Percentiles rank a stretch among this genome's conserved stretches.
These are phyloP conservation scores for Calosoma granatense DNA, from an alignment of 1,140 invertebrate genomes.

Conservation along the genomic window DNA sequence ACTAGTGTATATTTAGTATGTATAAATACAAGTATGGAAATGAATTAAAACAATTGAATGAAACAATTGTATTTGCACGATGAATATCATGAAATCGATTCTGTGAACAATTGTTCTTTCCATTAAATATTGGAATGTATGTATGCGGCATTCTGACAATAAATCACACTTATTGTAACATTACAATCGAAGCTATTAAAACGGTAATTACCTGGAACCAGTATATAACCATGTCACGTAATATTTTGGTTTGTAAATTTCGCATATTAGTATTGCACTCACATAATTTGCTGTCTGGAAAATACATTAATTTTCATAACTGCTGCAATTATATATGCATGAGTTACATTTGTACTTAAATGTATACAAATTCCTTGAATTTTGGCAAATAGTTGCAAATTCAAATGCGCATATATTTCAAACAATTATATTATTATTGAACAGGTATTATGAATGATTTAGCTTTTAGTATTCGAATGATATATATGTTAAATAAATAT, in stretches of 20 bases:
- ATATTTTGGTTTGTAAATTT: slow-evolving; percentile 1
- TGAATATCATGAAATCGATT: neutral
- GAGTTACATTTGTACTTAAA: too few relatives aligned
- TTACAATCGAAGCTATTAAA: slow-evolving; percentile 9
- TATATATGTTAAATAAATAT: too few relatives aligned
- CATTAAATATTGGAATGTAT: neutral
- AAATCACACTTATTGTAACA: slow-evolving; percentile 8
- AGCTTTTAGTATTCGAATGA: too few relatives aligned
- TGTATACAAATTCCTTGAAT: too few relatives aligned
- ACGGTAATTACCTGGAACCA: slow-evolving; percentile 6
- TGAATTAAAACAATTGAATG: too few relatives aligned
- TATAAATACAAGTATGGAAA: too few relatives aligned
- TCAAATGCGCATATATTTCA: too few relatives aligned
- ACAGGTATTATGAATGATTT: too few relatives aligned
- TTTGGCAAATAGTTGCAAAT: too few relatives aligned
- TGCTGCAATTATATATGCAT: neutral
- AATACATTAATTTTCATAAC: neutral
- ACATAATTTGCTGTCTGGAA: neutral
- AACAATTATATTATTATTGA: too few relatives aligned
- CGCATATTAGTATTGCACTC: neutral
- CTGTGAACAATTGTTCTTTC: neutral
- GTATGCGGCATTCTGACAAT: neutral
- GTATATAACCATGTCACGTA: slow-evolving; percentile 8
- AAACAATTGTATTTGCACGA: too few relatives aligned
- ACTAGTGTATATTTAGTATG: too few relatives aligned